Conservation (phyloP, 2,113 vertebrate species). For the Sigmodon hispidus region DNA sequence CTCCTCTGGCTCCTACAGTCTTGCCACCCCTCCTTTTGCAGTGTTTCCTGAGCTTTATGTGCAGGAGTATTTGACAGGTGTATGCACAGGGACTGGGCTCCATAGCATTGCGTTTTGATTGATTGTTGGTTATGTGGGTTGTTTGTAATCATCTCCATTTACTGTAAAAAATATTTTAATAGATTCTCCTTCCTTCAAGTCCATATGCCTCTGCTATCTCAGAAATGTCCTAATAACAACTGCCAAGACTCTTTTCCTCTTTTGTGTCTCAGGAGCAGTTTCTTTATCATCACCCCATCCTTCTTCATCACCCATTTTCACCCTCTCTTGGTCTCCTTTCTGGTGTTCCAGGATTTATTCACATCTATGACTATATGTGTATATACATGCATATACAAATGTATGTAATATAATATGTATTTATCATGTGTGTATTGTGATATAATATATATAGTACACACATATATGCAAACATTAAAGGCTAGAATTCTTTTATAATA, state of each 20-base stretch:
- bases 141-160: background rate
- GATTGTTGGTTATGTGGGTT: background rate
- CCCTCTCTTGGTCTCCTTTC: background rate
- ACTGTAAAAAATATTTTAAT: background rate
- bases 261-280: background rate
- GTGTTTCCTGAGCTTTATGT: background rate
- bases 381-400: background rate
- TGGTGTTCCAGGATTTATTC: background rate
- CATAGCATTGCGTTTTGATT: background rate
- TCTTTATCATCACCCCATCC: background rate
- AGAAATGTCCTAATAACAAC: background rate
- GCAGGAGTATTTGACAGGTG: background rate
- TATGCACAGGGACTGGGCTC: background rate
- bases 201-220: background rate
- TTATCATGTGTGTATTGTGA: background rate
- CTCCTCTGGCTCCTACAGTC: background rate
- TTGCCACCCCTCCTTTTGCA: background rate
- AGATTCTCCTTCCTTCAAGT: background rate
- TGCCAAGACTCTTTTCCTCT: background rate
- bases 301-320: background rate
- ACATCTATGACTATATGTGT: background rate
- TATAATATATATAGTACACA: background rate
- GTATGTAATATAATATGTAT: background rate
- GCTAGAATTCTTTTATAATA: background rate
- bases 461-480: background rate